Base-by-base conservation (phyloP, 2,797 vertebrate genomes). In the Phaenicophaeus curvirostris region DNA sequence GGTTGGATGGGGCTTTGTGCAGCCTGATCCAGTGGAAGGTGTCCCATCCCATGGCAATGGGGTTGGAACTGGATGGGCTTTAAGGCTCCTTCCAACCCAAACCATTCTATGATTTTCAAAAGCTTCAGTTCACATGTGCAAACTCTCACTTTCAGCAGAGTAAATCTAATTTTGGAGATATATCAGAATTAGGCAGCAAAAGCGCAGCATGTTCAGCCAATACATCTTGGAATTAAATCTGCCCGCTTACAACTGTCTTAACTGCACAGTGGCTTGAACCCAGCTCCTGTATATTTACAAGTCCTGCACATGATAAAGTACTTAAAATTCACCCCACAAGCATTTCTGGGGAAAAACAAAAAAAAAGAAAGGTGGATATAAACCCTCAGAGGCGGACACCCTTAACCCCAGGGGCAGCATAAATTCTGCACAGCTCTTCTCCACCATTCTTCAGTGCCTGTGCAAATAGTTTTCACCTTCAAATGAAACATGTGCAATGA, bases 291-390 rank as follows among this genome's bases (percentile, higher is more conserved):
- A 41, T 31, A 53, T 93, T 66, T 84, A 65, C 50, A 90, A 90
- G 84, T 80, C 35, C 84, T 48, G 35, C 17, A 39, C 74, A 58
- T 15, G 57, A 73, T 58, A 55, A 93, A 93, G 35, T 39, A 85
- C 48, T 93, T 94, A 55, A 55, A 87, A 92, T 92, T 94, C 84
- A 93, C 74, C 77, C 90, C 42, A 58, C 83, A 95, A 93, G 72
- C 55, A 59, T 69, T 87, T 69, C 69, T 50, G 50, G 44, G 50
- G 39, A 9, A 39, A 39, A 13, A n/a, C n/a, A 39, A 39, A 71
- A 62, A 74, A 68, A 50, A 54, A 59, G 74, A 72, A 50, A 51
- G 24, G 33, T 82, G 71, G 58, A 82, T 46, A 72, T 74, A 89
- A 95, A 86, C 57, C 10, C 3, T 61, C 73, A 74, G 80, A 67